Evolutionary conservation across 2,113 vertebrate species (phyloP), one percentile per base, ranked within the genome.

Genomic region (Phrynosoma platyrhinos): DNA sequence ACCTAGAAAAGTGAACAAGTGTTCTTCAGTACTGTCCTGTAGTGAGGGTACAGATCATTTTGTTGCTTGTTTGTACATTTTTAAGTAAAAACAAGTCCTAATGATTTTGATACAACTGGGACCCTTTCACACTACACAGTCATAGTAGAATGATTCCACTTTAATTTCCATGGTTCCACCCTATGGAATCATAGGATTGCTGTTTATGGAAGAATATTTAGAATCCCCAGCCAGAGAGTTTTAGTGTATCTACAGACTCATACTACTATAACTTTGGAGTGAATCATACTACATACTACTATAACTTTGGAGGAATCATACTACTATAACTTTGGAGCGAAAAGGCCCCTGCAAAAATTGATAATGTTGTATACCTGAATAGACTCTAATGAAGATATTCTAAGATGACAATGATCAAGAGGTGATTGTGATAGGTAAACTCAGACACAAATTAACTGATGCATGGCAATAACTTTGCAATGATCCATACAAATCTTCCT

Each of bases 401-500:
- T 64, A 76, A 69, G 90, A 84, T 16, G 4, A 13, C 53, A 18
- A 27, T 71, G 32, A 71, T 1, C 1, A 52, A 69, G 4, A 85
- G 27, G 75, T 32, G 55, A 69, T 79, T 25, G 13, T 88, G 64
- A 14, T 52, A 52, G 55, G 71, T 92, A 87, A 90, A 76, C 66
- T 75, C 53, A 76, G 2, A n/a, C 71, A 55, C 58, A 40, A 58
- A 80, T 16, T 72, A 77, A 79, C 47, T 90, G 30, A 5, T 47
- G 85, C 78, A 89, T 64, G 88, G 69, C 84, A 79, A 86, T 68
- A 21, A 9, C 12, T 47, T 87, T 71, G 87, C 74, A 0, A 5
- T 47, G 47, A 77, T 86, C 3, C 21, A 40, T 18, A 52, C 8
- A 4, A 10, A 64, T 20, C 2, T 62, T 72, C 74, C 64, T 85